These are phyloP conservation scores for Charanyca ferruginea DNA, from an alignment of 2,888 invertebrate species.

Conservation along the genomic window DNA sequence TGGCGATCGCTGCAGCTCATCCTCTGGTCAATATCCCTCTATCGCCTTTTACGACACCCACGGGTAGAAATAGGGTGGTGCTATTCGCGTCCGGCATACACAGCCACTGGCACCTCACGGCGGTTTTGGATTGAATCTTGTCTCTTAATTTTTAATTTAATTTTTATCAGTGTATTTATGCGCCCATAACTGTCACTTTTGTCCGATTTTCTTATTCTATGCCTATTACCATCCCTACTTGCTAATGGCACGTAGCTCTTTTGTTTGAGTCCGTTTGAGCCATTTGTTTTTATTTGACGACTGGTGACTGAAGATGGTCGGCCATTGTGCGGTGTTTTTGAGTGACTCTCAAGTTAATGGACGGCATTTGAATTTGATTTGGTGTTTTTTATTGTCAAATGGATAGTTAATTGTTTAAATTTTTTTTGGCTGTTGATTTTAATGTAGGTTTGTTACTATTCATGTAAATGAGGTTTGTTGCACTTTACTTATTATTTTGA, in stretches of 20 bases:
- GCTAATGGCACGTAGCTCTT: slow-evolving; percentile 68
- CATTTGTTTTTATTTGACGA: slow-evolving; percentile 63
- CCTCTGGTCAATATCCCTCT: no score
- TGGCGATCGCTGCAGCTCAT: no score
- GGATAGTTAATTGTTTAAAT: not conserved
- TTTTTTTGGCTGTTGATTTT: not conserved
- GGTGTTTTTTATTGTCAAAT: not conserved
- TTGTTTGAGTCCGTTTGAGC: slow-evolving; percentile 58
- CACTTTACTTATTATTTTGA: no score
- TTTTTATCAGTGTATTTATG: no score
- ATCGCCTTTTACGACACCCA: no score
- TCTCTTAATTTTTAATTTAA: no score
- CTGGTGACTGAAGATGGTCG: slow-evolving; percentile 26
- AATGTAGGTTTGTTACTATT: no score
- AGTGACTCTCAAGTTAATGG: slow-evolving; percentile 25
- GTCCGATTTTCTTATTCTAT: slow-evolving; percentile 7
- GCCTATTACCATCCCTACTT: slow-evolving; percentile 56
- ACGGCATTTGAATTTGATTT: slow-evolving; percentile 24
- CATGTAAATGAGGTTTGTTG: no score
- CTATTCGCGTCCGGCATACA: no score
- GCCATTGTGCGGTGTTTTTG: slow-evolving; percentile 45
- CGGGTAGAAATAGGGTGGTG: no score
- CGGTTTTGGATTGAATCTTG: no score
- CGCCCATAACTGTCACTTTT: not conserved
- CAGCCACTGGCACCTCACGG: no score